Evolutionary conservation across 2,113 vertebrate species (phyloP).

Genomic region (Bos indicus): DNA sequence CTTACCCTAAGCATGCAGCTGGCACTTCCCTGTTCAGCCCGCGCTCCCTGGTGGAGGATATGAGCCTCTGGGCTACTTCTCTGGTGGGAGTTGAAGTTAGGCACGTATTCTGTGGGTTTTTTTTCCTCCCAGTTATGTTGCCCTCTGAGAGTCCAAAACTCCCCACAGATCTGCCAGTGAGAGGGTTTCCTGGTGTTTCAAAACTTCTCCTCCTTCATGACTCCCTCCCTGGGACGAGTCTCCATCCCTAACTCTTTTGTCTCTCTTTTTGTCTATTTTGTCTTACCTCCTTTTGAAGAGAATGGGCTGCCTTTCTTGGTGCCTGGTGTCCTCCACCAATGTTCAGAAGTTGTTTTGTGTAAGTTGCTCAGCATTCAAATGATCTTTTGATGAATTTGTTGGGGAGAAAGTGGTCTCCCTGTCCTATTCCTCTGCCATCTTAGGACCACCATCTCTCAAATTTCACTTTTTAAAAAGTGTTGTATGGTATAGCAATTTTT

Average conservation of each 20-base stretch:
- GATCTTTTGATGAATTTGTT: background rate
- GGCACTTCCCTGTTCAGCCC: background rate
- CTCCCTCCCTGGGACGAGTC: background rate
- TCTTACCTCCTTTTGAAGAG: background rate
- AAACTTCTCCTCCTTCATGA: background rate
- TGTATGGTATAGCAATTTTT: background rate
- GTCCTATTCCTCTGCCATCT: background rate
- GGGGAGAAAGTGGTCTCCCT: background rate
- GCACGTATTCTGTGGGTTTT: background rate
- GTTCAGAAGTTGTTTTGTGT: background rate
- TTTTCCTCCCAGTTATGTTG: background rate
- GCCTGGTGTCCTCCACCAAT: background rate
- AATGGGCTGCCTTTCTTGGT: background rate
- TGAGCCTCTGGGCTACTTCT: background rate
- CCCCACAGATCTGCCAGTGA: fast-evolving
- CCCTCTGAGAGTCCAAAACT: background rate
- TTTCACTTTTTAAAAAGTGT: background rate
- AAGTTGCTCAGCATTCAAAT: background rate
- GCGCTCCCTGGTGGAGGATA: background rate
- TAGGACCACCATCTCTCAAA: background rate
- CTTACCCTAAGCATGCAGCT: background rate
- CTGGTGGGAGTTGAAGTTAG: background rate
- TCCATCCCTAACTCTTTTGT: background rate
- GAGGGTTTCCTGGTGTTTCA: background rate
- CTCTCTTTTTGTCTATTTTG: background rate